phyloP scores from a whole-genome alignment of 2,113 vertebrate species.

The Daubentonia madagascariensis region DNA sequence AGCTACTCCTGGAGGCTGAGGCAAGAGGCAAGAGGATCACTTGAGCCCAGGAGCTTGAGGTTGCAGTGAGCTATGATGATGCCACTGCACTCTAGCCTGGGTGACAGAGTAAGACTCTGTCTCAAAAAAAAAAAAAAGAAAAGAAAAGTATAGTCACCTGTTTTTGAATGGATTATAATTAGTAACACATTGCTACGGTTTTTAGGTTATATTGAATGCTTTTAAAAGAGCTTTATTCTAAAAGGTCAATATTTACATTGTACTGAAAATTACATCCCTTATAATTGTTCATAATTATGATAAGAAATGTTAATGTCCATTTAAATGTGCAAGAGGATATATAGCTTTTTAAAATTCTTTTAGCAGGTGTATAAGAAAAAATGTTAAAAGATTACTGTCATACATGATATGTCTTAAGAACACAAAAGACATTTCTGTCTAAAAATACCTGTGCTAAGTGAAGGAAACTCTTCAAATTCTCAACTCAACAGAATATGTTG shows the following conservation, averaged over 20 bases:
- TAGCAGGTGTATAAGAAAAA: neutral
- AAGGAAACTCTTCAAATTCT: neutral
- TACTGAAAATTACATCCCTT: neutral
- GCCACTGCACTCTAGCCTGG: too few species aligned
- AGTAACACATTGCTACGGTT: neutral
- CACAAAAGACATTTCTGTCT: neutral
- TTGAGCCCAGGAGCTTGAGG: too few species aligned
- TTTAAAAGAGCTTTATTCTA: neutral
- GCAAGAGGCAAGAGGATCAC: too few species aligned
- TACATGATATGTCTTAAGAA: neutral
- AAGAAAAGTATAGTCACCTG: neutral
- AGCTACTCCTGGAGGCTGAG: too few species aligned
- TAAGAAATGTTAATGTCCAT: neutral
- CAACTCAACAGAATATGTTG: neutral
- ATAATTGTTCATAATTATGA: neutral
- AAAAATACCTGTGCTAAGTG: conserved; percentile 17
- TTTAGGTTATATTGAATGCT: neutral
- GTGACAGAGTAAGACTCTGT: too few species aligned
- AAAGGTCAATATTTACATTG: neutral
- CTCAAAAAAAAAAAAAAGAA: too few species aligned
- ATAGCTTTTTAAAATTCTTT: neutral
- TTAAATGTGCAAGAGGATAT: neutral
- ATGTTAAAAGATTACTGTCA: neutral
- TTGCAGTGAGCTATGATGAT: too few species aligned
- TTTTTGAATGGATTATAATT: neutral